Evolutionary conservation across 2,888 invertebrate genomes (phyloP), one percentile per base, ranked within the genome.

Genomic region (Catocala nupta): DNA sequence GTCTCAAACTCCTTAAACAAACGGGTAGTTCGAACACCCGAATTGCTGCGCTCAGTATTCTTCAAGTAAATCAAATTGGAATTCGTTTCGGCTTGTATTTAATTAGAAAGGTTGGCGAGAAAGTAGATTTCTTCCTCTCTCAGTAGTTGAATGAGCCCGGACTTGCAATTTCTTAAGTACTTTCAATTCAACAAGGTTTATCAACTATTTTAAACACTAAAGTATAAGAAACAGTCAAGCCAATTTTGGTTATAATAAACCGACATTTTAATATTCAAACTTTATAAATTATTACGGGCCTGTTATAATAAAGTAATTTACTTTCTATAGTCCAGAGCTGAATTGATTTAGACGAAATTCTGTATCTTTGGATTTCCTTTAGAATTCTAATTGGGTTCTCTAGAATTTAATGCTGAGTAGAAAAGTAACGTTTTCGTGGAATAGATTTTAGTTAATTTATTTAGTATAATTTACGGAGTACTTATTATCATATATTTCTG

Each of bases 301-400:
- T 10, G 51, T 56, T 56, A 36, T 47, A 62, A 62, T 62, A 52
- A 62, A 62, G 43, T 58, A 63, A 54, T 53, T 63, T 57, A 36
- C 36, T 12, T 57, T 25, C 25, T 49, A 50, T n/a, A 51, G 55
- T 50, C 55, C n/a, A 45, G 42, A n/a, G 44, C 44, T 65, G 48
- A 63, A 70, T 73, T 60, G 53, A 65, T 65, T 62, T 54, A 59
- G 43, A 60, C 12, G 44, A 56, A 55, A 50, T 59, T 60, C 55
- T n/a, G 55, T 61, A 57, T 63, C 63, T 58, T 62, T 66, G 58
- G 52, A 34, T 49, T 49, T 53, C 36, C 39, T 33, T 43, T 36
- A 43, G 53, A 62, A 57, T 62, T 53, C 43, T 33, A 62, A 62
- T 62, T 57, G 36, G 34, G 54, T 12, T 12, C 44, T 50, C 34